phyloP scores from a whole-genome alignment of 2,888 invertebrate species.

The Phalera bucephala region DNA sequence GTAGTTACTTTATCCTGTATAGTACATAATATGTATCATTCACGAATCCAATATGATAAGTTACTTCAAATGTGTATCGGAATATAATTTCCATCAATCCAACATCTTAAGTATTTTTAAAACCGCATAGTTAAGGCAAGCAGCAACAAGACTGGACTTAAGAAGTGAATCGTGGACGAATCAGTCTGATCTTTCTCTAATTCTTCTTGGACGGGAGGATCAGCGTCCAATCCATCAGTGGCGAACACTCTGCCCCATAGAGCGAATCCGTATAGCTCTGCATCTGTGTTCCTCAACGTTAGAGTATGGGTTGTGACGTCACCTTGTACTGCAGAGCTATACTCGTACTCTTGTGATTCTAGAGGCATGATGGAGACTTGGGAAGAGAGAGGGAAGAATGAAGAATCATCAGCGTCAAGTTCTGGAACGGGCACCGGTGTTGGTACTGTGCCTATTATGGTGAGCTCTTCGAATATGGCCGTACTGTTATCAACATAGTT shows the following conservation, averaged over 20 bases:
- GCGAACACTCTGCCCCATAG: conserved; percentile 79
- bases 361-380: conserved; percentile 76
- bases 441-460: conserved; percentile 66
- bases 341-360: conserved; percentile 51
- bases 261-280: conserved; percentile 73
- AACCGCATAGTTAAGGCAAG: too few relatives aligned
- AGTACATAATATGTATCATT: too few relatives aligned
- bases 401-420: conserved; percentile 50
- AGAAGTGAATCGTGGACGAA: conserved; percentile 13
- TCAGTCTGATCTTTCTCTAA: conserved; percentile 1
- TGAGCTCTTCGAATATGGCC: conserved; percentile 68
- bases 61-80: too few relatives aligned
- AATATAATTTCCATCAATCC: too few relatives aligned
- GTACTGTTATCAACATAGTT: conserved; percentile 61
- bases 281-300: conserved; percentile 35
- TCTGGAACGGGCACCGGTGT: conserved; percentile 41
- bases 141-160: conserved; percentile 21
- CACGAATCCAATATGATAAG: too few relatives aligned
- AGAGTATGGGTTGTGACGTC: conserved; percentile 37
- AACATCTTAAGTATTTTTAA: too few relatives aligned
- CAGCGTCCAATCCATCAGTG: conserved; percentile 57
- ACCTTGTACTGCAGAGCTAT: conserved; percentile 23
- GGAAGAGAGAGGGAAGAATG: conserved; percentile 76
- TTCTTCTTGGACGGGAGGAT: conserved; percentile 37
- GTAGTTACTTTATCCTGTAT: too few relatives aligned